Conservation (phyloP, 2,888 invertebrate genomes). For the Pandemis cinnamomeana region DNA sequence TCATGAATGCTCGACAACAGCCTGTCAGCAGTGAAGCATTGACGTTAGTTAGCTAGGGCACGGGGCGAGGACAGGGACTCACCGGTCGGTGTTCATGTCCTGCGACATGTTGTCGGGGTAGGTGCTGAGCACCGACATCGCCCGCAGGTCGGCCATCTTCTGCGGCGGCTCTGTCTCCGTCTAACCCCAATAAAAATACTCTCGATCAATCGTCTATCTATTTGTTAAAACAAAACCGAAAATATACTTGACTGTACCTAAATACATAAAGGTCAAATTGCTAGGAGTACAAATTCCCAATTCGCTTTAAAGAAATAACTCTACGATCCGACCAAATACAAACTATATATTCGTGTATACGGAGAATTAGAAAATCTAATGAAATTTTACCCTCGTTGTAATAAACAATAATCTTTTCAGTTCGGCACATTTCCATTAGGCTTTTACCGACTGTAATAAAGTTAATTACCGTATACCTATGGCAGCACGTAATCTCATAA, state of each 20-base stretch:
- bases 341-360: no score
- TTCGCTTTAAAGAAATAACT: background rate
- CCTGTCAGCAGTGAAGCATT: background rate
- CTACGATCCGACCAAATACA: background rate
- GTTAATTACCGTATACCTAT: background rate
- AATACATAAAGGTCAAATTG: background rate
- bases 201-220: constrained; percentile 7
- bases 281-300: background rate
- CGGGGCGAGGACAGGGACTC: constrained; percentile 55
- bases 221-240: background rate
- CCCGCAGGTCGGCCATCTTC: constrained; percentile 77
- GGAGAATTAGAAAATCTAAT: no score
- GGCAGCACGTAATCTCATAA: constrained; percentile 5
- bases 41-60: background rate
- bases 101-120: constrained; percentile 84
- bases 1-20: background rate
- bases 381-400: no score
- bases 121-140: constrained; percentile 86
- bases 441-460: no score
- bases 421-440: no score
- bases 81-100: constrained; percentile 86
- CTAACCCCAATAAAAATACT: constrained; percentile 65
- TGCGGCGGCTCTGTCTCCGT: constrained; percentile 73
- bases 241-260: no score
- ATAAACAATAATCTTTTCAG: no score